Evolutionary conservation across 1,140 invertebrate species (phyloP), one percentile per base, ranked within the genome.

Genomic region (Drosophila parabipectinata): DNA sequence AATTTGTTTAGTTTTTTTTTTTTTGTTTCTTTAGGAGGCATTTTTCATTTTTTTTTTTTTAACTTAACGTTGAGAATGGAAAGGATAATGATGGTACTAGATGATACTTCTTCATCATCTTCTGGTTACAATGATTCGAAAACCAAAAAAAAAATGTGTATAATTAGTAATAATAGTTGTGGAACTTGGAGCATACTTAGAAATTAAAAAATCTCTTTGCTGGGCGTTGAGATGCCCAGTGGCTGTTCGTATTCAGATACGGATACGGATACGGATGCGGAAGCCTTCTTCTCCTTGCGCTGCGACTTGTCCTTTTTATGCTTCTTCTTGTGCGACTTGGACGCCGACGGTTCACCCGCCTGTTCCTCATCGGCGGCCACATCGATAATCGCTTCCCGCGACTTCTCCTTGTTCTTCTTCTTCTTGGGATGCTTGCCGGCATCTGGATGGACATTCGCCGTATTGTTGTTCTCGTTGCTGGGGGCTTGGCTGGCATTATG

Each of bases 161-260:
- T 64, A 57, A 48, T 59, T 53, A 50, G 47, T 67, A 68, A 48
- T 67, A 57, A 71, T 24, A 56, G 39, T 62, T 52, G 60, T 63
- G 52, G 71, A 73, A 63, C 59, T 63, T 73, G 71, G 28, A 73
- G 44, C 71, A 53, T 66, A 56, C 71, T 58, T 66, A 56, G 30
- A 26, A 66, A 48, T 61, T 94, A 94, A 91, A 94, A 92, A 88
- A 96, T 94, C 93, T 98, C 97, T 92, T 98, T 97, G 55, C 97
- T 98, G 4, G 97, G 97, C 14, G 97, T 98, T 5, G 97, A 97
- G 76, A 98, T 97, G 57, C 97, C 97, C 66, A 96, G 93, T 26
- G 97, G 95, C 93, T 97, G 95, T 90, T 96, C 95, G 79, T 96
- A 96, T 32, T 94, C 95, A 10, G 68, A 26, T n/a, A 24, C 48